Percentiles rank a stretch among this genome's conserved stretches.
Conservation (phyloP, 1,140 invertebrate species). For the Penaeus indicus region DNA sequence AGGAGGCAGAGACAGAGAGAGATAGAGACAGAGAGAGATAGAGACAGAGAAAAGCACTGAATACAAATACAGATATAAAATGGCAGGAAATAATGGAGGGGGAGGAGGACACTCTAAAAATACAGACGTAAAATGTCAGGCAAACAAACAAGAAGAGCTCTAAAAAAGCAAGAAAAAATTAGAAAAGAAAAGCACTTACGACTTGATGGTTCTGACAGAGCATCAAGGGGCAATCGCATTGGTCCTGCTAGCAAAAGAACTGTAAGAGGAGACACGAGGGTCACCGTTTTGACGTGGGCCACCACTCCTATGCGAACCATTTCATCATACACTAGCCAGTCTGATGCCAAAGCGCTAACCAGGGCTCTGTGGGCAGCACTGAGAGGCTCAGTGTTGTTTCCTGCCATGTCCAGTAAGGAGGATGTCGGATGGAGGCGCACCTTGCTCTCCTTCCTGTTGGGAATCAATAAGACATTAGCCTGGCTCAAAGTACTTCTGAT, state of each 20-base stretch:
- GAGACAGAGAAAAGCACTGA: no score
- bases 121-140: no score
- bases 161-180: no score
- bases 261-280: constrained; percentile 83
- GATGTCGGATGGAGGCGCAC: constrained; percentile 83
- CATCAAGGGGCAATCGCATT: constrained; percentile 76
- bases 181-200: constrained; percentile 31
- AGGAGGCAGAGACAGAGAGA: no score
- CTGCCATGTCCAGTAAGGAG: constrained; percentile 74
- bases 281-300: constrained; percentile 81
- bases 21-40: no score
- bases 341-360: constrained; percentile 76
- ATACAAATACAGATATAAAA: no score
- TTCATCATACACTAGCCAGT: constrained; percentile 90
- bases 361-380: constrained; percentile 69
- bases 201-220: constrained; percentile 73
- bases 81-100: no score
- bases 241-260: constrained; percentile 85
- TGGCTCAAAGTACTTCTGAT: neutral
- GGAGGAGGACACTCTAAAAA: no score
- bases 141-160: no score
- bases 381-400: constrained; percentile 35
- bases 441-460: constrained; percentile 79
- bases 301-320: constrained; percentile 78
- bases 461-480: constrained; percentile 39